Evolutionary conservation across 1,140 invertebrate species (phyloP).

Genomic region (Myzus persicae): DNA sequence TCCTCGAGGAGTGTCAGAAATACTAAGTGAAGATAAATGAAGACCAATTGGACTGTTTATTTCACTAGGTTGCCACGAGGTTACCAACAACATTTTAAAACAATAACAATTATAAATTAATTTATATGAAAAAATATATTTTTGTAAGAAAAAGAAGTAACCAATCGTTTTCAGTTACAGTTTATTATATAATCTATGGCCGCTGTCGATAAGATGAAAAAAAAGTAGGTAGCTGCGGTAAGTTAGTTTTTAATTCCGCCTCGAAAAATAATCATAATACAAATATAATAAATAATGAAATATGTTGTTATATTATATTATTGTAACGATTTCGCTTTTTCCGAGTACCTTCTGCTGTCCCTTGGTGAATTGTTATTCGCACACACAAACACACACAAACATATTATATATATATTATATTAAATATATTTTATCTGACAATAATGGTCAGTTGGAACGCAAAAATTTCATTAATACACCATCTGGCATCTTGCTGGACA

Average conservation of each 20-base stretch:
- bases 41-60: not conserved
- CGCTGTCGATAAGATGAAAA: not conserved
- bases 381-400: not conserved
- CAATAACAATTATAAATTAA: not conserved
- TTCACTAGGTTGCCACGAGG: too few relatives aligned
- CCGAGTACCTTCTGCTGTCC: not conserved
- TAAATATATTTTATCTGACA: not conserved
- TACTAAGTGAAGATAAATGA: not conserved
- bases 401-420: too few relatives aligned
- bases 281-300: constrained; percentile 6
- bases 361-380: not conserved
- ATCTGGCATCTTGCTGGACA: not conserved
- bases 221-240: not conserved
- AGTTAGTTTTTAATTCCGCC: not conserved
- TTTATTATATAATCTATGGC: not conserved
- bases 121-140: not conserved
- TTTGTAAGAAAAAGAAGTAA: not conserved
- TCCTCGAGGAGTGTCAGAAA: not conserved
- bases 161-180: too few relatives aligned
- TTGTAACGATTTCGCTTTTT: not conserved
- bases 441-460: not conserved
- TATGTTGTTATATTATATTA: not conserved
- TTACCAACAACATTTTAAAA: not conserved
- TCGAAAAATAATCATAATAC: not conserved
- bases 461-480: not conserved